Percentiles rank a stretch among this genome's conserved stretches.
phyloP scores from a whole-genome alignment of 2,113 vertebrate species.

The Todiramphus saurophagus region DNA sequence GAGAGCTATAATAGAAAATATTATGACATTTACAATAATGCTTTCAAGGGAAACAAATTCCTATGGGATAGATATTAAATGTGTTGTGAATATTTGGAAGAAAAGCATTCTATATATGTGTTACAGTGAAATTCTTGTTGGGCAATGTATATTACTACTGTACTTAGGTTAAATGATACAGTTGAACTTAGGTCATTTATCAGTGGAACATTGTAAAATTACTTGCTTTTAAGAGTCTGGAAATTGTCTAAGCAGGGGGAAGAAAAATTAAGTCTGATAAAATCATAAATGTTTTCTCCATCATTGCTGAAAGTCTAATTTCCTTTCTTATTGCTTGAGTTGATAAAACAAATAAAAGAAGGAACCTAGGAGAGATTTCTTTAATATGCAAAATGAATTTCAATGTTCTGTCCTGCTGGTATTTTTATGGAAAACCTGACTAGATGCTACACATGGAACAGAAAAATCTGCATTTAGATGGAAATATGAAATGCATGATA shows the following conservation, averaged over 20 bases:
- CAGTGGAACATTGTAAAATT: conserved; percentile 57
- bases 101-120: conserved; percentile 16
- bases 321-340: conserved; percentile 81
- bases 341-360: conserved; percentile 84
- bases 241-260: conserved; percentile 57
- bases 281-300: conserved; percentile 75
- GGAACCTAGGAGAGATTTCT: conserved; percentile 68
- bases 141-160: neutral
- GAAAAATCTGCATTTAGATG: conserved; percentile 87
- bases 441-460: conserved; percentile 70
- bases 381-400: conserved; percentile 83
- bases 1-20: conserved; percentile 43
- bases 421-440: conserved; percentile 82
- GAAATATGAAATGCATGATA: conserved; percentile 79
- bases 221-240: conserved; percentile 51
- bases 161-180: conserved; percentile 60
- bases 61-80: conserved; percentile 24
- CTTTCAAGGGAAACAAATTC: conserved; percentile 60
- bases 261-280: conserved; percentile 58
- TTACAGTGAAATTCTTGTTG: neutral
- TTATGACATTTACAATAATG: conserved; percentile 60
- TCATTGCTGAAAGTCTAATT: conserved; percentile 76
- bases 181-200: conserved; percentile 58
- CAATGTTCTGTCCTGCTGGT: conserved; percentile 76
- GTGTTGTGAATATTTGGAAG: conserved; percentile 45